Evolutionary conservation across 2,888 invertebrate species (phyloP), one percentile per base, ranked within the genome.

Genomic region (Tridacna crocea): DNA sequence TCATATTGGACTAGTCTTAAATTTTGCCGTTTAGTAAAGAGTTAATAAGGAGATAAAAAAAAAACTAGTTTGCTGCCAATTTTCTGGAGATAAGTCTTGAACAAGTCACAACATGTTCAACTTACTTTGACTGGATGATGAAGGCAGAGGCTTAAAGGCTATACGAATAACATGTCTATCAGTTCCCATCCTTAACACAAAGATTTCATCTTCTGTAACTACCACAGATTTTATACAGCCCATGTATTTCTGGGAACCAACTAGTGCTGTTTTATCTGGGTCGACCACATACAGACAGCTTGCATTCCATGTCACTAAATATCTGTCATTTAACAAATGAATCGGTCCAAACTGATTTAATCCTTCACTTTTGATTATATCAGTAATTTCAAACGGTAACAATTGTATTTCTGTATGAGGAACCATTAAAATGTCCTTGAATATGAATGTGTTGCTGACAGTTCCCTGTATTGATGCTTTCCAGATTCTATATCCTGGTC

Each of bases 401-500:
- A 93, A 72, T 1, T 82, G 82, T 17, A 92, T 85, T 63, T 85
- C 83, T 11, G 87, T 77, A 81, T 91, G 88, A 10, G 89, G 68
- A 13, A 88, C 84, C 24, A 76, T 79, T 1, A 94, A 48, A 15
- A 92, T 84, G 68, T 92, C 97, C 95, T 97, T 97, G 93, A 98
- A 98, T 36, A 98, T 96, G 68, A 97, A 95, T 0, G 98, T 98
- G 94, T 97, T 97, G 77, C 96, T 95, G n/a, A 98, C 98, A 84
- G 96, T 96, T 0, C 98, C 98, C 51, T 95, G 93, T 27, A 95
- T 94, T 94, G 97, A 96, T 0, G 98, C 96, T 80, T 97, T 95
- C 98, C 98, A 98, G 89, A 98, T 95, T 60, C 98, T 95, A 82
- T 97, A 95, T 12, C 98, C 98, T 24, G 98, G 97, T 48, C 98